A percentile compares a stretch with the other conserved stretches of the same genome.
Evolutionary conservation across 2,888 invertebrate species (phyloP).

Genomic region (Elgonia sp.): DNA sequence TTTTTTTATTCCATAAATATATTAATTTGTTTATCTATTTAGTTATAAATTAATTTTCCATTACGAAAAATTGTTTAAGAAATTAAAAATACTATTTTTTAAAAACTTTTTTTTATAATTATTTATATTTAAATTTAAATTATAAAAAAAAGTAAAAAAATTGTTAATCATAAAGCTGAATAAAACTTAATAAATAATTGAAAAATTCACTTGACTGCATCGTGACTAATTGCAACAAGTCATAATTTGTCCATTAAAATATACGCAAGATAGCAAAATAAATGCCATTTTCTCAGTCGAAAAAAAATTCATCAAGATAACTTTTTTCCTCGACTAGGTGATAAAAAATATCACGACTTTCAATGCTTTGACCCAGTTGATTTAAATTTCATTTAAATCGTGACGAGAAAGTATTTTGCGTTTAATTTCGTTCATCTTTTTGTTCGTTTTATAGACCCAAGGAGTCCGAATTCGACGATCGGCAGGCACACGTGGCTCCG

Average conservation of each 20-base stretch:
- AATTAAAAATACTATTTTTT: too few relatives aligned
- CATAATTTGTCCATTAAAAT: neutral
- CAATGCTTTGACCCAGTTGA: neutral
- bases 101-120: too few relatives aligned
- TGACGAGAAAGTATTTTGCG: conserved; percentile 54
- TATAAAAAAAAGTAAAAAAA: too few relatives aligned
- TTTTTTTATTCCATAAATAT: too few relatives aligned
- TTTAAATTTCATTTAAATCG: neutral
- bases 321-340: neutral
- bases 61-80: too few relatives aligned
- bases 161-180: too few relatives aligned
- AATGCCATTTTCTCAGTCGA: neutral
- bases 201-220: too few relatives aligned
- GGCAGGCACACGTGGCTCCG: conserved; percentile 95
- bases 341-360: neutral
- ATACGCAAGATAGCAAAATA: neutral
- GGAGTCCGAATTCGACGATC: conserved; percentile 90
- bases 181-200: too few relatives aligned
- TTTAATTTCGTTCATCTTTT: conserved; percentile 55
- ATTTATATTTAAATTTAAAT: too few relatives aligned
- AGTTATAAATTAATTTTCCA: too few relatives aligned
- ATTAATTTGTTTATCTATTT: too few relatives aligned
- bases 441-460: conserved; percentile 86
- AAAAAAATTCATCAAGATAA: neutral
- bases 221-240: neutral